Base-by-base conservation (phyloP, 1,140 invertebrate species). In the Theocolax elegans region DNA sequence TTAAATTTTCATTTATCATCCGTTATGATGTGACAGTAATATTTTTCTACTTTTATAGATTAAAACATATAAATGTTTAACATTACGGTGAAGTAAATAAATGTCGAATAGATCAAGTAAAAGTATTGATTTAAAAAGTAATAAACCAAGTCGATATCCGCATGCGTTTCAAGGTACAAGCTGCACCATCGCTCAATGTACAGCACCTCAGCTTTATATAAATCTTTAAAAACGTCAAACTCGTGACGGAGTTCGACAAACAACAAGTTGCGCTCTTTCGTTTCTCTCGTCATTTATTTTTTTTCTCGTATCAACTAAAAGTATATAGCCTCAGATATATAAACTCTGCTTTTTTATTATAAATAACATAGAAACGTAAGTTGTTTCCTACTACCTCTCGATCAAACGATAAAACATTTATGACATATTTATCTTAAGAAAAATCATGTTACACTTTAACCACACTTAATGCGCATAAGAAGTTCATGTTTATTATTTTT, bases 181-280 rank as follows among this genome's bases (percentile, higher is more conserved):
- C 59, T 46, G 46, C 31, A 15, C 17, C 29, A 23, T 13, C 44
- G 54, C 27, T 67, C 42, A 54, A 58, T 48, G 44, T 67, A 48
- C 27, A 19, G 42, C 44, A 21, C 15, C 12, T 48, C 46, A 51
- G 29, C 15, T 54, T 64, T 40, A 58, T 70, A 64, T 70, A 58
- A 70, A 70, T 64, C 59, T 56, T 70, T 70, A 70, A 64, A 63
- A 70, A 56, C 29, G 53, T 64, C 60, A 56, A 70, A 64, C 59
- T 63, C 67, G n/a, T 21, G n/a, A 15, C 27, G 17, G 60, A 42
- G 51, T 64, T 64, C 31, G 60, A 70, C 60, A 70, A 69, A 70
- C 15, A 69, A 63, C 67, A 70, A 70, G 13, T 56, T 19, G 19
- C n/a, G n/a, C 27, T 54, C 49, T 56, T 64, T n/a, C 31, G 6